A percentile compares a stretch with the other conserved stretches of the same genome.
phyloP scores from a whole-genome alignment of 2,888 invertebrate genomes.

The Girardia tigrina region DNA sequence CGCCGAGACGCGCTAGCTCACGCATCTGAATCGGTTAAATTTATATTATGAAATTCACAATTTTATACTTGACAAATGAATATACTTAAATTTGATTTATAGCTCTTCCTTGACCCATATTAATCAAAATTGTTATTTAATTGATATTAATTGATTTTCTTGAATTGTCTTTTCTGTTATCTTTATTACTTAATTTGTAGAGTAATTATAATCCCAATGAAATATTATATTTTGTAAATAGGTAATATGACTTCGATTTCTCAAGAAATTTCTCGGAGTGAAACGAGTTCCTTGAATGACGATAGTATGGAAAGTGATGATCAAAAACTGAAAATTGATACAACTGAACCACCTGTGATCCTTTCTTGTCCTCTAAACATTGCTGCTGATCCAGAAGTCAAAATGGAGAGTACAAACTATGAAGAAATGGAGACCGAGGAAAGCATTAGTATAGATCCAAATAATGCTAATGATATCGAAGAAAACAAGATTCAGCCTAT shows the following conservation, averaged over 20 bases:
- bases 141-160: no score
- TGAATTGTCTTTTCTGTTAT: no score
- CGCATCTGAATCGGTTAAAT: no score
- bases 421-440: slow-evolving; percentile 13
- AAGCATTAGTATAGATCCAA: background rate
- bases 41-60: no score
- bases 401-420: background rate
- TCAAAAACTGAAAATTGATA: slow-evolving; percentile 11
- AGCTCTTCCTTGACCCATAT: no score
- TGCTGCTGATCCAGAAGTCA: background rate
- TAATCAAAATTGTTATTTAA: no score
- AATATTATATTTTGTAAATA: no score
- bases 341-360: background rate
- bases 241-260: slow-evolving; percentile 10
- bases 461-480: background rate
- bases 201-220: no score
- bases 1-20: no score
- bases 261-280: slow-evolving; percentile 4
- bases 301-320: slow-evolving; percentile 15
- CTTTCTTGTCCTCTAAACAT: background rate
- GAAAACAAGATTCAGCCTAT: slow-evolving; percentile 3
- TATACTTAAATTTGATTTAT: no score
- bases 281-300: slow-evolving; percentile 5
- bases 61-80: no score
- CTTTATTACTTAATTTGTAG: no score